phyloP scores from a whole-genome alignment of 2,113 vertebrate species.

The Microcebus tavaratra region DNA sequence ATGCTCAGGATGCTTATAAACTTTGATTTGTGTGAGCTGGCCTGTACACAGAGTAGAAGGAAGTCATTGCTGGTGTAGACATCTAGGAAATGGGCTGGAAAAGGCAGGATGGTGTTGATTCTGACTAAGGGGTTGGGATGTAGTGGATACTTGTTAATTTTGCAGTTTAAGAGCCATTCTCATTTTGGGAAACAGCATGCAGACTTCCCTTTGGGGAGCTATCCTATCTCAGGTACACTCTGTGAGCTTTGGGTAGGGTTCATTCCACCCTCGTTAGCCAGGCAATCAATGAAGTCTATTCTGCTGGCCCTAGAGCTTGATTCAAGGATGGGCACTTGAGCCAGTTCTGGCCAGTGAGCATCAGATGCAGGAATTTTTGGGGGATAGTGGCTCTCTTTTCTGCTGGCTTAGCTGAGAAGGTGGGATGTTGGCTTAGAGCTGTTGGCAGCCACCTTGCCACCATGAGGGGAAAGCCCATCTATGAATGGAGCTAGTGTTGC shows the following conservation, averaged over 20 bases:
- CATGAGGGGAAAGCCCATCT: not conserved
- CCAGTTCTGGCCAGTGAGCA: not conserved
- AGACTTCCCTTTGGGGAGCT: not conserved
- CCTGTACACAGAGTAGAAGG: not conserved
- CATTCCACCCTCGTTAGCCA: not conserved
- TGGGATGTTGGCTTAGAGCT: conserved; percentile 2
- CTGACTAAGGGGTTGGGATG: not conserved
- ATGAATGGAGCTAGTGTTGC: not conserved
- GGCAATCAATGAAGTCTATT: not conserved
- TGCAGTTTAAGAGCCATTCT: not conserved
- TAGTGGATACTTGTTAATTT: not conserved
- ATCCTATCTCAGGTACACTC: not conserved
- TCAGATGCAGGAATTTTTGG: not conserved
- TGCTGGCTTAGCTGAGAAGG: not conserved
- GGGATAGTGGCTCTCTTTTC: not conserved
- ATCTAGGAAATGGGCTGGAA: not conserved
- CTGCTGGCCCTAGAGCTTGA: not conserved
- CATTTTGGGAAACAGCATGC: not conserved
- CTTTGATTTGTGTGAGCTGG: not conserved
- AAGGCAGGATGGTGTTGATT: not conserved
- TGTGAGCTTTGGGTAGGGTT: not conserved
- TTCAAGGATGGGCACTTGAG: not conserved
- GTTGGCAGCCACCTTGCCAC: not conserved
- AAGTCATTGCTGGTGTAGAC: not conserved
- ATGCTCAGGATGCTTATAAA: not conserved